Evolutionary conservation across 2,888 invertebrate genomes (phyloP), one percentile per base, ranked within the genome.

Genomic region (Scrobipalpa atriplicella): DNA sequence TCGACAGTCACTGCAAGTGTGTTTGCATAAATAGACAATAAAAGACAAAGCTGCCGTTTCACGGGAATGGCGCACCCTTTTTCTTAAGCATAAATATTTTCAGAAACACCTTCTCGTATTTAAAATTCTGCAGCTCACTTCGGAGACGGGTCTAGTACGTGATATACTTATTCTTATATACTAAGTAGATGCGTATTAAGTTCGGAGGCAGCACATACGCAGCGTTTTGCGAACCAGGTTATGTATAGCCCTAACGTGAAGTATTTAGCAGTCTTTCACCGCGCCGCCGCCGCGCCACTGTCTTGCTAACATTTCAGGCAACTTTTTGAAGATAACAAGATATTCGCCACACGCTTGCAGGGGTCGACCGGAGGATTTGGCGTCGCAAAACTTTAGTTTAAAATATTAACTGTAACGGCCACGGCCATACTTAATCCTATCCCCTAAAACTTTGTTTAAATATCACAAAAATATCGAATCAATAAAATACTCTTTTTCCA

Each of bases 121-220:
- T 92, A 90, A 92, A 86, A 92, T 92, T 92, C 92, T 71, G 74
- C 69, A 72, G 82, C 77, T 78, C 75, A 78, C 76, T 71, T 75
- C 77, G 75, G 72, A 78, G 81, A 75, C 80, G 80, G 76, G 86
- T 86, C 89, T 86, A 81, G 73, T 75, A 92, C 92, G 92, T 92
- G 92, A 82, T 88, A 84, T 86, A 89, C 90, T 91, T 92, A 90
- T 78, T 80, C 72, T 79, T 79, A 85, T 84, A 86, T 85, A 82
- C 81, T 83, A 86, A 86, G 88, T 86, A 87, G 83, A 78, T 77
- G 79, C 18, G 61, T 79, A 78, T 77, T 78, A 73, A 79, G 80
- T 81, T 83, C 74, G 76, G 80, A 81, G 79, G 80, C 78, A 78
- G 82, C 79, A 82, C 81, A 79, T 78, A 79, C 81, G 75, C 66